These are phyloP conservation scores for Illadopsis cleaveri DNA, from an alignment of 2,113 vertebrate species.

Conservation along the genomic window DNA sequence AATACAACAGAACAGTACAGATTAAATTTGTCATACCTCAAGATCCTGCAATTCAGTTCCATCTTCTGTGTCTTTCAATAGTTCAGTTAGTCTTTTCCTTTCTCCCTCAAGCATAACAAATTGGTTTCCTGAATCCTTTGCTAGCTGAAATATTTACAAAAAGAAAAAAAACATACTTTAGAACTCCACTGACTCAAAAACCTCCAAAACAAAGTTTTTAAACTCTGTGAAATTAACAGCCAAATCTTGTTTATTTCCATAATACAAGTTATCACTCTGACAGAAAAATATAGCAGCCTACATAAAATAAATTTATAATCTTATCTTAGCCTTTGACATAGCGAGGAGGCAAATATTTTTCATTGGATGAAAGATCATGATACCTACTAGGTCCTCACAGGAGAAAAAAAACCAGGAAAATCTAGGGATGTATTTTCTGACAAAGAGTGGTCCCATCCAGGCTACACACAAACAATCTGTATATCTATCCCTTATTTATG, in stretches of 20 bases:
- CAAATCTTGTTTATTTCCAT: background rate
- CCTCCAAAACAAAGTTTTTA: background rate
- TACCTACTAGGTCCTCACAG: background rate
- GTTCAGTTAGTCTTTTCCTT: constrained; percentile 81
- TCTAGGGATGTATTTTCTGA: background rate
- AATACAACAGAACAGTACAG: background rate
- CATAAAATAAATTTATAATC: background rate
- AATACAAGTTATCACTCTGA: background rate
- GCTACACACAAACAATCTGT: background rate
- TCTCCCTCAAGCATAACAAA: constrained; percentile 82
- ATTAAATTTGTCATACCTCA: constrained; percentile 66
- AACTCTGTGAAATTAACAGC: background rate
- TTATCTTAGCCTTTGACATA: background rate
- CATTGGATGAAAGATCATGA: background rate
- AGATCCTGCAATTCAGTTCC: constrained; percentile 42
- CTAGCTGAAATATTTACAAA: constrained; percentile 76
- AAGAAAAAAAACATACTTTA: background rate
- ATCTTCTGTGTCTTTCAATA: constrained; percentile 81
- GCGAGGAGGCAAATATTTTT: rapidly evolving
- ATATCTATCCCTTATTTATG: background rate
- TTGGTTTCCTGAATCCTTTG: constrained; percentile 74
- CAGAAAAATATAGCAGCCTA: background rate
- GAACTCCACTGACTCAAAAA: background rate
- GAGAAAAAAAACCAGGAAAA: background rate
- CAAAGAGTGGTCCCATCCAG: background rate